Percentiles rank a stretch among this genome's conserved stretches.
Conservation (phyloP, 2,113 vertebrate species). For the Myiagra hebetior region DNA sequence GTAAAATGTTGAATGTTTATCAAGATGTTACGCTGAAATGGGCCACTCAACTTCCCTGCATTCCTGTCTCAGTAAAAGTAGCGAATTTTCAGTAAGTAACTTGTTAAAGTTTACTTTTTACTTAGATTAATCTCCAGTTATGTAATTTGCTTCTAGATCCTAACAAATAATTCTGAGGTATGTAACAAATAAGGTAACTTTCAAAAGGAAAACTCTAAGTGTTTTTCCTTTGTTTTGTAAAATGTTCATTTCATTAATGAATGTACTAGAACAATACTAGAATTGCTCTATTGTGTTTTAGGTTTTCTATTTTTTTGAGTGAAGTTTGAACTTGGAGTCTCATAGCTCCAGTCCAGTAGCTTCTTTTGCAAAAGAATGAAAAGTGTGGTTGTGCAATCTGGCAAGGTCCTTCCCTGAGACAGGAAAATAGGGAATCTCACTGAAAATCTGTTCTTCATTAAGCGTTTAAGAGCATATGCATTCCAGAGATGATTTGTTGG, state of each 20-base stretch:
- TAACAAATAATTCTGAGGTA: neutral
- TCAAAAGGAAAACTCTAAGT: neutral
- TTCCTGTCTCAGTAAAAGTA: conserved; percentile 84
- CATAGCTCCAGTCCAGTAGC: neutral
- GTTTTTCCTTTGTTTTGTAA: neutral
- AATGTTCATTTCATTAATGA: neutral
- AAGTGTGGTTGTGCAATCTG: neutral
- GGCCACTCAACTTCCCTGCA: conserved; percentile 87
- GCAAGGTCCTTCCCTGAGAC: neutral
- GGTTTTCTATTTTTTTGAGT: neutral
- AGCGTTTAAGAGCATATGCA: neutral
- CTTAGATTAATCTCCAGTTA: neutral
- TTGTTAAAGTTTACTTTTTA: neutral
- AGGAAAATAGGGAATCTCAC: neutral
- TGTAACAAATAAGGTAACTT: neutral
- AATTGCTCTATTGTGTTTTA: neutral
- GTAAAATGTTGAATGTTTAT: conserved; percentile 89
- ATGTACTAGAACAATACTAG: neutral
- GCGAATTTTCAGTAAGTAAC: conserved; percentile 88
- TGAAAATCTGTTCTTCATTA: conserved; percentile 32
- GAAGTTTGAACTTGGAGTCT: neutral
- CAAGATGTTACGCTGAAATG: conserved; percentile 92
- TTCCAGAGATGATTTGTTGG: neutral
- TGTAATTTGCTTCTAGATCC: neutral
- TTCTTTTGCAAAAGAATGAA: neutral